Evolutionary conservation across 2,113 vertebrate species (phyloP), one percentile per base, ranked within the genome.

Genomic region (Odontophorus gujanensis): DNA sequence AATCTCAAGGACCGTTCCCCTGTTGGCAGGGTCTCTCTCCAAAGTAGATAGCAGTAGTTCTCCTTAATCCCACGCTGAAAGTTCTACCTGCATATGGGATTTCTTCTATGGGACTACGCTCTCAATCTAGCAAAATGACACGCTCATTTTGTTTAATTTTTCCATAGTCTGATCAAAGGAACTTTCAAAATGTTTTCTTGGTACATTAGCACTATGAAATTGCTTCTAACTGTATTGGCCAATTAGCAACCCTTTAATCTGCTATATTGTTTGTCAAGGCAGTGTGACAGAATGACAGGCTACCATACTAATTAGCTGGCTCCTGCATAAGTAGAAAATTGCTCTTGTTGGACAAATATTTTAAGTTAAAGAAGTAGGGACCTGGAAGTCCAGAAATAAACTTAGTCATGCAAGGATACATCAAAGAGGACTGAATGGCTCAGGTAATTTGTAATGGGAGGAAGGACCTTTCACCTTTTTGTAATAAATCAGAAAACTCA

Each of bases 181-280:
- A 87, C 71, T 92, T 71, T 88, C 81, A 13, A 30, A 51, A 61
- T 79, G 55, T 93, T 96, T 96, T 77, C 63, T 55, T 40, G 48
- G 38, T 61, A 57, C 84, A 42, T 96, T 94, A 95, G 53, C 59
- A 51, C 58, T 93, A n/a, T 69, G 80, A 89, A 96, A 93, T 90
- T 96, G 91, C 88, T 85, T 75, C 80, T 94, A 80, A 91, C 65
- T 82, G 47, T 65, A 90, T 92, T 79, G 43, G 61, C 87, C 85
- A 97, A 93, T 97, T 97, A 97, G 55, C 77, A 91, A 78, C 82
- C 96, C 92, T 95, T 97, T 96, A 96, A 94, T 96, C 76, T 89
- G 89, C 84, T 71, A 59, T 85, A 94, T 86, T 96, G 76, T 96
- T 87, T 94, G 82, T 89, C 94, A 92, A 83, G 82, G 0, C 7